Evolutionary conservation across 2,888 invertebrate genomes (phyloP).

Genomic region (Dascillus cervinus): DNA sequence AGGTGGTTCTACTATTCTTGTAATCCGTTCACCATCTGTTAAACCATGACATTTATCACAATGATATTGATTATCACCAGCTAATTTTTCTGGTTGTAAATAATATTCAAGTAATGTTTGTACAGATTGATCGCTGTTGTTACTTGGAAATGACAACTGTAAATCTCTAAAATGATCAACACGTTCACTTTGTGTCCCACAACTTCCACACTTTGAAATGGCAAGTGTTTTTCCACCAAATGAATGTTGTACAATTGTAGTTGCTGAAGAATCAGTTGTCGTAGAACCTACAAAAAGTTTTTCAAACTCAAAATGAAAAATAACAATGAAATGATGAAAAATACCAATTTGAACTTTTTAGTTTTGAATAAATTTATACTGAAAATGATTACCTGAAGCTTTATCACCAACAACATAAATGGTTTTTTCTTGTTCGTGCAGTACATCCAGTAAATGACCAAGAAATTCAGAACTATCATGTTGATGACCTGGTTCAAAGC

Average conservation of each 20-base stretch:
- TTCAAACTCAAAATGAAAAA: no score
- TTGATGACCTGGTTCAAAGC: slow-evolving; percentile 69
- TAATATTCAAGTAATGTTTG: slow-evolving; percentile 72
- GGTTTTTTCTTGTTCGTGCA: slow-evolving; percentile 64
- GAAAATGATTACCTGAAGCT: background rate
- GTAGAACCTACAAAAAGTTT: no score
- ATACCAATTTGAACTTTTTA: no score
- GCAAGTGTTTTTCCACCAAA: slow-evolving; percentile 73
- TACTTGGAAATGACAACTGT: slow-evolving; percentile 63
- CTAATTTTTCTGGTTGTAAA: slow-evolving; percentile 66
- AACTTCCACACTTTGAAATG: slow-evolving; percentile 65
- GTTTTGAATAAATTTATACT: no score
- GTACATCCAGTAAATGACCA: slow-evolving; percentile 61
- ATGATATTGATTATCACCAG: slow-evolving; percentile 75
- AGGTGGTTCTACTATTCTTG: slow-evolving; percentile 64
- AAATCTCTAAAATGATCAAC: slow-evolving; percentile 76
- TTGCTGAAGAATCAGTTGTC: no score
- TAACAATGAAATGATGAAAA: no score
- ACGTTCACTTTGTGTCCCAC: slow-evolving; percentile 63
- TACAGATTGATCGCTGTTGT: slow-evolving; percentile 52
- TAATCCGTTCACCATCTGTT: slow-evolving; percentile 68
- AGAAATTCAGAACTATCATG: slow-evolving; percentile 87
- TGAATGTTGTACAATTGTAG: slow-evolving; percentile 59
- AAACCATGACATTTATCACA: slow-evolving; percentile 69
- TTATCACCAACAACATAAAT: slow-evolving; percentile 6